Percentiles rank a stretch among this genome's conserved stretches.
These are phyloP conservation scores for Nycticryphes semicollaris DNA, from an alignment of 2,113 vertebrate genomes.

Conservation along the genomic window DNA sequence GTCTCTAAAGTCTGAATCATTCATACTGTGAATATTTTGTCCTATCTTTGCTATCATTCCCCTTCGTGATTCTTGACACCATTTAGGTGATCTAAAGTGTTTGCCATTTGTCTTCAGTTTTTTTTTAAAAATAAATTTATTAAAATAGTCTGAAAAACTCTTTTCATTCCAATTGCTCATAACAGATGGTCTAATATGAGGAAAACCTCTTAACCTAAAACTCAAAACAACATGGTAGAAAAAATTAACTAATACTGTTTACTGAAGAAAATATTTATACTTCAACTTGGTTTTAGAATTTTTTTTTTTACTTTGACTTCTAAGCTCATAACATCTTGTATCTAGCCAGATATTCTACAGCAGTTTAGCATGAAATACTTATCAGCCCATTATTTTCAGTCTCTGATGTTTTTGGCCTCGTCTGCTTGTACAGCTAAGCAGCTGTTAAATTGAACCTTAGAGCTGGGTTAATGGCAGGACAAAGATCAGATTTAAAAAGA, in stretches of 20 bases:
- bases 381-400: not conserved
- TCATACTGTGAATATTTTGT: not conserved
- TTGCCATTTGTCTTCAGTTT: not conserved
- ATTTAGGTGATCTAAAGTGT: not conserved
- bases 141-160: not conserved
- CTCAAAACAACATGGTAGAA: not conserved
- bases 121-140: not conserved
- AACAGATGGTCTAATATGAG: not conserved
- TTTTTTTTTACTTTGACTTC: not conserved
- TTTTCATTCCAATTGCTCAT: not conserved
- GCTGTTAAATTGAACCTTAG: not conserved
- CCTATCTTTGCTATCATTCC: not conserved
- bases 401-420: not conserved
- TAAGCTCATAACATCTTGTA: not conserved
- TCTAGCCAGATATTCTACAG: not conserved
- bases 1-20: not conserved
- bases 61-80: not conserved
- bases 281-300: not conserved
- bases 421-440: not conserved
- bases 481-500: not conserved
- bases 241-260: not conserved
- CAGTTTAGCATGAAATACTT: not conserved
- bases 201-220: not conserved
- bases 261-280: not conserved
- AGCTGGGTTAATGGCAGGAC: not conserved